These are phyloP conservation scores for Cephonodes hylas DNA, from an alignment of 2,888 invertebrate species.

Conservation along the genomic window DNA sequence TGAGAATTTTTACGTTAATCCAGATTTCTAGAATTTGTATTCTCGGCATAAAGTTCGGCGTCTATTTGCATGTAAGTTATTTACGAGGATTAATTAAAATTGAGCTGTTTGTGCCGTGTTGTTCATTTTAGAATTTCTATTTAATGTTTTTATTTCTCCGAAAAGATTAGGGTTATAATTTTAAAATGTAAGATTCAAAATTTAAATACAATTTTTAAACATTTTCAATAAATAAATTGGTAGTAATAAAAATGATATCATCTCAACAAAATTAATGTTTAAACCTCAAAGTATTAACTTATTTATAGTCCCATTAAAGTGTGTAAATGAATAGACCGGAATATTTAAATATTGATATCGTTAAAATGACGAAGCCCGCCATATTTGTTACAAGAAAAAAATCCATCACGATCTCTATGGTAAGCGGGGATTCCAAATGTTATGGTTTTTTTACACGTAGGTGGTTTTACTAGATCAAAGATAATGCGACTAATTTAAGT, in stretches of 20 bases:
- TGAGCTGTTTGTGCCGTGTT: too few species aligned
- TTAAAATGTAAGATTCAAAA: too few species aligned
- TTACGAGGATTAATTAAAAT: background rate
- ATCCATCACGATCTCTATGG: background rate
- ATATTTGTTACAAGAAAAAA: background rate
- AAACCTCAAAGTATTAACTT: background rate
- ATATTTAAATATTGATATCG: background rate
- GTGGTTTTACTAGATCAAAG: background rate
- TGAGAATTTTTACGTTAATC: background rate
- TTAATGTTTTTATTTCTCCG: too few species aligned
- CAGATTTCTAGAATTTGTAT: background rate
- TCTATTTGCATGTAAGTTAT: background rate
- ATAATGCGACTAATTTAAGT: background rate
- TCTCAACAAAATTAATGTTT: background rate
- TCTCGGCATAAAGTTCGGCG: background rate
- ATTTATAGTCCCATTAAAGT: background rate
- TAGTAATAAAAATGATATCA: background rate
- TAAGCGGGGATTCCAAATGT: constrained; percentile 11
- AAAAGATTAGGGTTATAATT: too few species aligned
- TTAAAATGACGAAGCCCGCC: background rate
- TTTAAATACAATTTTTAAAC: too few species aligned
- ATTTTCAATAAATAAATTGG: background rate
- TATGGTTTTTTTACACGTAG: constrained; percentile 9
- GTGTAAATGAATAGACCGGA: background rate
- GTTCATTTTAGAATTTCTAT: too few species aligned